Evolutionary conservation across 2,113 vertebrate genomes (phyloP).

Genomic region (Thunnus maccoyii): DNA sequence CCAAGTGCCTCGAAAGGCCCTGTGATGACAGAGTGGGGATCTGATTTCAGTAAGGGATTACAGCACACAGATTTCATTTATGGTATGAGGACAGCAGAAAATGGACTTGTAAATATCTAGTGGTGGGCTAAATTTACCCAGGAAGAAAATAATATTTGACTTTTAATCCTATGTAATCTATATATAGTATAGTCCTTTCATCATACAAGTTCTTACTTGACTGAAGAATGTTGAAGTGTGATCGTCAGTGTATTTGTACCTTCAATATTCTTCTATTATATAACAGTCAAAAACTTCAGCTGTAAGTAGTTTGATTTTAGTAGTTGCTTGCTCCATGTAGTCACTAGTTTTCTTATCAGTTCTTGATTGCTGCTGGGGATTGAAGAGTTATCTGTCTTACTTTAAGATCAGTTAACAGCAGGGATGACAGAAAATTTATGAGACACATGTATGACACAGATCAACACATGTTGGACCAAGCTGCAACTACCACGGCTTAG

Average conservation of each 20-base stretch:
- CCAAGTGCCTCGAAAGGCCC: background rate
- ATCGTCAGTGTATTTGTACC: no score
- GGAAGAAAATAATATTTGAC: background rate
- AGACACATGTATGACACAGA: no score
- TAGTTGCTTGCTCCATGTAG: no score
- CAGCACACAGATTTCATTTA: background rate
- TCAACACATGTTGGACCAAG: no score
- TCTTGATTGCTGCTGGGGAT: no score
- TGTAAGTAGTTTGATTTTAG: background rate
- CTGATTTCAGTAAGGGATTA: constrained; percentile 27
- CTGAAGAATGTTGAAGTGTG: background rate
- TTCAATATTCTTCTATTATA: no score
- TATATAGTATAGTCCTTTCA: background rate
- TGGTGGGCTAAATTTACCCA: background rate
- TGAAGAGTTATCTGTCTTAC: no score
- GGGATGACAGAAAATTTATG: no score
- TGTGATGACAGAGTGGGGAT: constrained; percentile 10
- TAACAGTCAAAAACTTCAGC: background rate
- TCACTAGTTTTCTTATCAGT: no score
- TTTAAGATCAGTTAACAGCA: no score
- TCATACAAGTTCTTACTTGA: background rate
- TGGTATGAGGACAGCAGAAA: background rate
- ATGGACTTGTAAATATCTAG: no score
- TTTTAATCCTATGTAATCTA: background rate
- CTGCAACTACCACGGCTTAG: no score